Conservation (phyloP, 2,113 vertebrate genomes). For the Calonectris borealis region DNA sequence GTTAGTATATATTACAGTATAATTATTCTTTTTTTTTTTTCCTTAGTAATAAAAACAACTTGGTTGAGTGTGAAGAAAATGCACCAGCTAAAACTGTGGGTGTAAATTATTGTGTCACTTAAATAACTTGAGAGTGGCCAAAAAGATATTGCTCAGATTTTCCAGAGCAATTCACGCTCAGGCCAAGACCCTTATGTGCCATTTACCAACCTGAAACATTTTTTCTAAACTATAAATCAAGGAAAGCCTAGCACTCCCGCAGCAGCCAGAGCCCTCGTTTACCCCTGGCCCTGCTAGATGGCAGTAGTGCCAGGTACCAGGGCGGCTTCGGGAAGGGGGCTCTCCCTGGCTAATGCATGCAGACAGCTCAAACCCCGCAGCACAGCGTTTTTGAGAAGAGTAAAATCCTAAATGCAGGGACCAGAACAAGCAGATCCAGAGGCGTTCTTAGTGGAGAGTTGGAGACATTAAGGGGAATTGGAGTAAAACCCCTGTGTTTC, state of each 20-base stretch:
- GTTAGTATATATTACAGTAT: not conserved
- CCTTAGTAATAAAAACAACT: not conserved
- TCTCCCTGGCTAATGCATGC: not conserved
- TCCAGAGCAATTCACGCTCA: not conserved
- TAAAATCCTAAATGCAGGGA: not conserved
- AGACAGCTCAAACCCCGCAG: not conserved
- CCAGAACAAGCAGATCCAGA: not conserved
- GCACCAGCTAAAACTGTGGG: not conserved
- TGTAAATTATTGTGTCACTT: slow-evolving; percentile 17
- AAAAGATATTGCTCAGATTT: slow-evolving; percentile 25
- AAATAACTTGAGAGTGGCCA: not conserved
- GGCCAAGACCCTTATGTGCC: not conserved
- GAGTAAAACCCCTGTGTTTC: not conserved
- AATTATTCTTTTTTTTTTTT: slow-evolving; percentile 4
- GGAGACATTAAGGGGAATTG: not conserved
- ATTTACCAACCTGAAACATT: not conserved
- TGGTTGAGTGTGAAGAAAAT: slow-evolving; percentile 1
- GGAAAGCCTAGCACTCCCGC: not conserved
- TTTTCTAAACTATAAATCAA: not conserved
- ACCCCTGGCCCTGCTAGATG: not conserved
- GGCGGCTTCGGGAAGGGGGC: not conserved
- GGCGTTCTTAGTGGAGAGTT: not conserved
- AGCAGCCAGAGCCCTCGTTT: not conserved
- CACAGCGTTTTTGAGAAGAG: not conserved
- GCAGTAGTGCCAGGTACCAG: not conserved